Evolutionary conservation across 2,797 vertebrate species (phyloP).

Genomic region (Staurois parvus): DNA sequence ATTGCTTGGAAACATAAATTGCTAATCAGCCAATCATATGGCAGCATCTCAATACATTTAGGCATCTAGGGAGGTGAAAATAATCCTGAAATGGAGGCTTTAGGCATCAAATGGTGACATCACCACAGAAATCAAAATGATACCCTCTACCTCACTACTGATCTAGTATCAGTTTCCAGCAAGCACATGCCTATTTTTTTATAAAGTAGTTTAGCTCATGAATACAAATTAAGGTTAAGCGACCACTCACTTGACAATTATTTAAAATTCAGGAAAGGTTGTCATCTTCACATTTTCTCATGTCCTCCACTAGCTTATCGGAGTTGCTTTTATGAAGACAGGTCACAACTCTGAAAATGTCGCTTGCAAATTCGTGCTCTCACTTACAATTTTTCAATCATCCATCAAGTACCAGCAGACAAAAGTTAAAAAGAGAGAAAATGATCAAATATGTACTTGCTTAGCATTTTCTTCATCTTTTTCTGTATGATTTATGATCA

Average conservation of each 20-base stretch:
- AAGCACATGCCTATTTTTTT: no score
- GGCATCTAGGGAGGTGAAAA: no score
- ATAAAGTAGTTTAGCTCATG: no score
- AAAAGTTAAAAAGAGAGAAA: slow-evolving; percentile 34
- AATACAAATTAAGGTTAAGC: no score
- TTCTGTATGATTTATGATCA: slow-evolving; percentile 29
- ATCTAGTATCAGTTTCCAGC: no score
- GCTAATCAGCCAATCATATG: no score
- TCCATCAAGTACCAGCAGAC: slow-evolving; percentile 31
- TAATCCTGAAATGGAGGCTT: no score
- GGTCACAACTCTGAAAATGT: neutral
- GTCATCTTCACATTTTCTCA: neutral
- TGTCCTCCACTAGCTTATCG: neutral
- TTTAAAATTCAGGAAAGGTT: neutral
- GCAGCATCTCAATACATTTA: no score
- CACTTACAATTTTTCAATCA: slow-evolving; percentile 43
- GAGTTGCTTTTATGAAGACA: slow-evolving; percentile 16
- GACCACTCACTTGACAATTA: neutral
- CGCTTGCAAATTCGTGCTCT: slow-evolving; percentile 9
- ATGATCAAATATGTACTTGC: slow-evolving; percentile 35
- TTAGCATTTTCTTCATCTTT: slow-evolving; percentile 33
- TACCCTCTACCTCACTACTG: no score
- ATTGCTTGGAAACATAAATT: no score
- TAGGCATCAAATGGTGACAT: no score
- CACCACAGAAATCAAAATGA: no score